Percentiles rank a stretch among this genome's conserved stretches.
These are phyloP conservation scores for Arctia plantaginis DNA, from an alignment of 2,888 invertebrate genomes.

Conservation along the genomic window DNA sequence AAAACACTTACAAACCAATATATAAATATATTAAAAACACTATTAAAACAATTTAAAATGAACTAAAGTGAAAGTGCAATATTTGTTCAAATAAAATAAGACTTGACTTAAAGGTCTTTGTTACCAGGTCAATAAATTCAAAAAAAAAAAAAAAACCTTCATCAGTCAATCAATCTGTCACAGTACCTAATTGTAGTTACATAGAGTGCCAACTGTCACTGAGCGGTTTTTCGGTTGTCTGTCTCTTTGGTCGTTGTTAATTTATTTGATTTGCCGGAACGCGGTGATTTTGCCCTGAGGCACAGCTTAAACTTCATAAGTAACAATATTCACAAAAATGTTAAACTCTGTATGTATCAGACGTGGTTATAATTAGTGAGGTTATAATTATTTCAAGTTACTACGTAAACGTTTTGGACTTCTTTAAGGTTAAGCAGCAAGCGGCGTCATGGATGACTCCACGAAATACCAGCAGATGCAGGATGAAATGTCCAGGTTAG, in stretches of 20 bases:
- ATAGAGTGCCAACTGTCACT: no score
- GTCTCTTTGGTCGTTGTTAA: not conserved
- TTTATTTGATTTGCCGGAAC: not conserved
- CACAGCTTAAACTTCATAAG: not conserved
- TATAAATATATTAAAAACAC: no score
- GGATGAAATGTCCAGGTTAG: constrained; percentile 95
- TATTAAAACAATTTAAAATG: no score
- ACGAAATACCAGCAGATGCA: constrained; percentile 93
- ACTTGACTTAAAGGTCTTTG: no score
- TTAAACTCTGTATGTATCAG: constrained; percentile 70
- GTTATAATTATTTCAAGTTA: constrained; percentile 63
- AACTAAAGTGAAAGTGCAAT: no score
- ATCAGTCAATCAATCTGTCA: no score
- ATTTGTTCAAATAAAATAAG: no score
- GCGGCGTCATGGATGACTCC: constrained; percentile 77
- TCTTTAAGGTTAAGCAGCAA: constrained; percentile 78
- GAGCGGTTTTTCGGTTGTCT: no score
- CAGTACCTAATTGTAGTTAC: no score
- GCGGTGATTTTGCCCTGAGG: not conserved
- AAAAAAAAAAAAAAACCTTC: no score
- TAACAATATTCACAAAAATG: constrained; percentile 51
- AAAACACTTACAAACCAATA: no score
- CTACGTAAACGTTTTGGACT: constrained; percentile 83
- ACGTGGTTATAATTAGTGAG: constrained; percentile 57
- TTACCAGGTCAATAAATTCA: no score